Evolutionary conservation across 37 sponge, comb jelly and placozoan genomes (phyloP).

Genomic region (Lycopodina hypogea): DNA sequence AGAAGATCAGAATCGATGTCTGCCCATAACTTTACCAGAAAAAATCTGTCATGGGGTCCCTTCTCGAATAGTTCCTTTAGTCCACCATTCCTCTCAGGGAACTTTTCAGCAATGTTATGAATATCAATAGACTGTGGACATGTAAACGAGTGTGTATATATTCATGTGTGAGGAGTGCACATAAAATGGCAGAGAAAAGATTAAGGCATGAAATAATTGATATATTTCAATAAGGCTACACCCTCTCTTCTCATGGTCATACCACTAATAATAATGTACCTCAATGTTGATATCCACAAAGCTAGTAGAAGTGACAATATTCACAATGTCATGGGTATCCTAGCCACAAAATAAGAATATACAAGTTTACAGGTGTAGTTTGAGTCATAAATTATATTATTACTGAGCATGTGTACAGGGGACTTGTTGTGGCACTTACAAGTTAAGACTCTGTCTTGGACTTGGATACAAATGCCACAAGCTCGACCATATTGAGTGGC

Average conservation of each 20-base stretch:
- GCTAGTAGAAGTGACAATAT: slow-evolving; percentile 58
- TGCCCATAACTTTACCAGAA: slow-evolving; percentile 98
- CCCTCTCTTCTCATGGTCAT: too few relatives aligned
- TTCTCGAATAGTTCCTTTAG: slow-evolving; percentile 91
- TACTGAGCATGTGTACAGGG: neutral
- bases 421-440: slow-evolving; percentile 31
- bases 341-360: slow-evolving; percentile 3
- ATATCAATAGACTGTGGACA: slow-evolving; percentile 77
- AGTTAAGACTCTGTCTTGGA: slow-evolving; percentile 25
- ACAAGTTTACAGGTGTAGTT: neutral
- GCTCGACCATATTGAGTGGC: slow-evolving; percentile 90
- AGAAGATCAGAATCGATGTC: slow-evolving; percentile 67
- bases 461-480: slow-evolving; percentile 85
- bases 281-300: slow-evolving; percentile 63
- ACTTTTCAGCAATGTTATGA: slow-evolving; percentile 89
- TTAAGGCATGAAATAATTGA: too few relatives aligned
- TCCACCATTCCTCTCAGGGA: slow-evolving; percentile 91
- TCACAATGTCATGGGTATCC: slow-evolving; percentile 66
- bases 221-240: neutral
- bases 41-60: slow-evolving; percentile 92
- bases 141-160: neutral
- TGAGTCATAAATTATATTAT: neutral
- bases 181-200: too few relatives aligned
- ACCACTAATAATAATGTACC: slow-evolving; percentile 4
- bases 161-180: too few relatives aligned